Evolutionary conservation across 2,797 vertebrate genomes (phyloP), one percentile per base, ranked within the genome.

Genomic region (Gastrophryne carolinensis): DNA sequence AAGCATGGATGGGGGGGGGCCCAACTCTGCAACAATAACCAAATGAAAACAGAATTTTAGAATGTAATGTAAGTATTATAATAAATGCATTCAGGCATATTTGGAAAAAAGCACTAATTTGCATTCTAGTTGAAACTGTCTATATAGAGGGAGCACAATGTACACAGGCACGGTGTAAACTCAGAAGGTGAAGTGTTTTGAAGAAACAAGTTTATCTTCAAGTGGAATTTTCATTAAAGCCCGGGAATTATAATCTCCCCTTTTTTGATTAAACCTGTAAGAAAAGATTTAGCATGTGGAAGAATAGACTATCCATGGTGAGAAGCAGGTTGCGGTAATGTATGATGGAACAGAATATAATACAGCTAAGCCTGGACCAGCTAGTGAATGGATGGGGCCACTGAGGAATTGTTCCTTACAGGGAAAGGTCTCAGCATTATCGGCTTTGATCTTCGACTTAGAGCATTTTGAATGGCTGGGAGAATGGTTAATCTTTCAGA

Each of bases 401-500:
- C 75, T 72, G 53, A 58, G 68, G 75, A 72, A 78, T 78, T 78
- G 61, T 78, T 78, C 58, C 53, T 3, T 58, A 78, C 61, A 72
- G 66, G 75, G 50, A 78, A 78, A 41, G 61, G 68, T 32, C 49
- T 63, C 58, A 58, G 68, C 52, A 72, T 65, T 78, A 78, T 44
- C 61, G 24, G 60, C 75, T 78, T 78, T 78, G 75, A 78, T 78
- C 75, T 78, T 41, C 35, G 68, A 35, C 53, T 72, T 72, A 78
- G 37, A 78, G 75, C 53, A 57, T 72, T 72, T 72, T 72, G 52
- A 78, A 78, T 78, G 61, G 68, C 52, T 78, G 75, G 41, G 68
- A 66, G 75, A 78, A 78, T 72, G 52, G 67, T 78, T 78, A 78
- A 78, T 78, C 75, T 66, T 29, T n/a, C n/a, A 72, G 61, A 49